Base-by-base conservation (phyloP, 2,113 vertebrate species). In the Prunella fulvescens region DNA sequence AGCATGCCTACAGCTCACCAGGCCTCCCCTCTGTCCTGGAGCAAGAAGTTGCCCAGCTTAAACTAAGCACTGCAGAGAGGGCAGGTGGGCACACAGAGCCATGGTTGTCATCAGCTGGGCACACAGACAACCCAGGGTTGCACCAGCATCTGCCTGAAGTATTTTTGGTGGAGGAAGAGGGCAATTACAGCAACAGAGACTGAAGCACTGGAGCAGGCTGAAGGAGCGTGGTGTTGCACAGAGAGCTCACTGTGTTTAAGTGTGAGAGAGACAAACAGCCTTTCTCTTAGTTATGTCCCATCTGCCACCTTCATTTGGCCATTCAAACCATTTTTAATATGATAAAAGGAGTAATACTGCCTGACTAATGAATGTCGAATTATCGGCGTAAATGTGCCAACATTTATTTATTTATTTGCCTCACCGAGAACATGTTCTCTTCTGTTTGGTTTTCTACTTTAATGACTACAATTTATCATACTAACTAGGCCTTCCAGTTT, bases 371-470 rank as follows among this genome's bases (percentile, higher is more conserved):
- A 91, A 91, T 62, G 61, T 67, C 3, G 4, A 95, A 93, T 95
- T 92, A 96, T 94, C 17, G 1, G 86, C 3, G 3, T 79, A 95
- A 96, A 95, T 91, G 88, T 58, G 72, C 61, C 90, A 90, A 50
- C 76, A 47, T 81, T 91, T 95, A 92, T 91, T 95, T 97, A 92
- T 96, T 96, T 95, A 92, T 95, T 89, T 83, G 79, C 85, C 40
- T 95, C 79, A 29, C 65, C 33, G n/a, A 93, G 76, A 95, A 81
- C 57, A 53, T 20, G 42, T 73, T 95, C 94, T 96, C 79, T 73
- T 91, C 91, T 71, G 73, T 80, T 94, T 84, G 53, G 67, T 86
- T 92, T 97, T 82, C 85, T 54, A 3, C 58, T 95, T 88, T 95
- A 97, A 96, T 80, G 61, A 90, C 56, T 60, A 57, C 80, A 86